These are phyloP conservation scores for Lamproptera curius DNA, from an alignment of 2,888 invertebrate genomes.

Conservation along the genomic window DNA sequence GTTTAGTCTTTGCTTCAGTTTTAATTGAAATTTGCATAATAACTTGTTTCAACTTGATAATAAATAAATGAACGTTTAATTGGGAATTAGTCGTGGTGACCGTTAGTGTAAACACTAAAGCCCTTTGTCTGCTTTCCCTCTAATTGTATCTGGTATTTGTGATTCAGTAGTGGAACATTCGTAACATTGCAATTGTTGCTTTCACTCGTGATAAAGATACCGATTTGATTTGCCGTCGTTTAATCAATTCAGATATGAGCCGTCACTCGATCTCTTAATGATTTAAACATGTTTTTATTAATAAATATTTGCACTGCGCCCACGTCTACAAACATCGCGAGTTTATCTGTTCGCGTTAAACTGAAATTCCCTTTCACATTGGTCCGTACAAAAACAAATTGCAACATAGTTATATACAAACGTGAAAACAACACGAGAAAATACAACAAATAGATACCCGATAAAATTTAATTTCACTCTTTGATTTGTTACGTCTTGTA, in stretches of 20 bases:
- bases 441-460: not conserved
- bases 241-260: slow-evolving; percentile 44
- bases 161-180: slow-evolving; percentile 67
- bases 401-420: not conserved
- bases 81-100: slow-evolving; percentile 31
- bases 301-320: slow-evolving; percentile 20
- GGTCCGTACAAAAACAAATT: slow-evolving; percentile 1
- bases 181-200: slow-evolving; percentile 72
- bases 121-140: slow-evolving; percentile 68
- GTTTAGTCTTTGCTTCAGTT: not conserved
- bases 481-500: too few relatives aligned
- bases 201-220: slow-evolving; percentile 56
- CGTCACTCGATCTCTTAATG: slow-evolving; percentile 36
- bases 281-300: slow-evolving; percentile 23
- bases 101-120: slow-evolving; percentile 34
- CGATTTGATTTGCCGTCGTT: slow-evolving; percentile 51
- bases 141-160: slow-evolving; percentile 71
- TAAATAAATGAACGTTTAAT: slow-evolving; percentile 30
- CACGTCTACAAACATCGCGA: slow-evolving; percentile 12
- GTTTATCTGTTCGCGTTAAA: slow-evolving; percentile 7
- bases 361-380: slow-evolving; percentile 15
- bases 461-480: too few relatives aligned
- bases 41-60: not conserved
- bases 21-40: slow-evolving; percentile 23
- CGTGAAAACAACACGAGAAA: not conserved